These are phyloP conservation scores for Lycaena phlaeas DNA, from an alignment of 2,888 invertebrate genomes.

Conservation along the genomic window DNA sequence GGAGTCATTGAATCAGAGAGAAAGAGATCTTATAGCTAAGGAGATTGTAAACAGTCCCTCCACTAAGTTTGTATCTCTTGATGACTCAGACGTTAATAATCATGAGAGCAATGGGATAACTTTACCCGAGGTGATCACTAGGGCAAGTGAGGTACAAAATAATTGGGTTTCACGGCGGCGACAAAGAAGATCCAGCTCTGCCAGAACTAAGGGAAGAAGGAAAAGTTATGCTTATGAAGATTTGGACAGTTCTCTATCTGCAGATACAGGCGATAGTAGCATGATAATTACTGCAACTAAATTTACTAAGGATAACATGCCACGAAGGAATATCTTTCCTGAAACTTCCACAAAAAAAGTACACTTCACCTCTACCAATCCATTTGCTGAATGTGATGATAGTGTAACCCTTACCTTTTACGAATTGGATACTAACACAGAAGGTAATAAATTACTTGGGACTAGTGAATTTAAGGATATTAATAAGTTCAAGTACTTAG, in stretches of 20 bases:
- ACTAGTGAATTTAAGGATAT: slow-evolving; percentile 39
- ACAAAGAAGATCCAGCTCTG: slow-evolving; percentile 36
- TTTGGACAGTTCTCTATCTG: slow-evolving; percentile 73
- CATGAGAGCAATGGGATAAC: slow-evolving; percentile 52
- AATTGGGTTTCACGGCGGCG: slow-evolving; percentile 37
- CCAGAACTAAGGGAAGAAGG: slow-evolving; percentile 36
- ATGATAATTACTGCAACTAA: slow-evolving; percentile 69
- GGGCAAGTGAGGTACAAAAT: slow-evolving; percentile 25
- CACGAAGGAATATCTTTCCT: slow-evolving; percentile 55
- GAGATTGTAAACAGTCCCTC: slow-evolving; percentile 56
- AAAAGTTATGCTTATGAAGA: slow-evolving; percentile 65
- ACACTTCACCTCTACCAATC: slow-evolving; percentile 57
- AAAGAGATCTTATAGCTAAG: slow-evolving; percentile 55
- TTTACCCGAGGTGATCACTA: slow-evolving; percentile 44
- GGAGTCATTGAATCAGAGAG: slow-evolving; percentile 62
- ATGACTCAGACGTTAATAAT: slow-evolving; percentile 24
- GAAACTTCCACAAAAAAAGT: slow-evolving; percentile 53
- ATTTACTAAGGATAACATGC: slow-evolving; percentile 58
- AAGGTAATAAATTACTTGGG: slow-evolving; percentile 33
- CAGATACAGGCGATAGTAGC: slow-evolving; percentile 70
- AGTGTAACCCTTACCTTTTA: slow-evolving; percentile 65
- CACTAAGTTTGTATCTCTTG: slow-evolving; percentile 35
- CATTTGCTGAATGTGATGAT: slow-evolving; percentile 64
- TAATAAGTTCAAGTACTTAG: slow-evolving; percentile 58
- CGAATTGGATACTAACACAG: slow-evolving; percentile 48